Conservation (phyloP, 2,888 invertebrate species). For the Ceramica pisi region DNA sequence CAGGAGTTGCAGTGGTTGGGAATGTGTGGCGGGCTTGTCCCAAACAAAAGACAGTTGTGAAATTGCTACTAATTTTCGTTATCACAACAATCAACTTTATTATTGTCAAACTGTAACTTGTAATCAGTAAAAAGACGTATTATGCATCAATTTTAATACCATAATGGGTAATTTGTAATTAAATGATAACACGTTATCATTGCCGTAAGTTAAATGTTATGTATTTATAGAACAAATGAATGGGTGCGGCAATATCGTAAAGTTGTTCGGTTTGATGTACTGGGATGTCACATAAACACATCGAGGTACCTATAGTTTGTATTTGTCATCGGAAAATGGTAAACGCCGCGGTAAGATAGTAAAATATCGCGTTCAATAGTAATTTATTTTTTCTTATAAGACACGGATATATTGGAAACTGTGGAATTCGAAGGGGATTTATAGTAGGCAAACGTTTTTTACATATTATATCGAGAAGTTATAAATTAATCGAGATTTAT, state of each 20-base stretch:
- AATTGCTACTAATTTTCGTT: background rate
- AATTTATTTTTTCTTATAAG: too few species aligned
- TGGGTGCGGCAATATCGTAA: slow-evolving; percentile 13
- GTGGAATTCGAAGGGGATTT: too few species aligned
- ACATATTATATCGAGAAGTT: too few species aligned
- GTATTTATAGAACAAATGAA: slow-evolving; percentile 1
- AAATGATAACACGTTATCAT: slow-evolving; percentile 14
- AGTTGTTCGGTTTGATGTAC: background rate
- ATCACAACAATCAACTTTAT: background rate
- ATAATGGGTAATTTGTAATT: background rate
- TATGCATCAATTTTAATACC: background rate
- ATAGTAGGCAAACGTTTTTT: too few species aligned
- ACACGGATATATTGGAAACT: too few species aligned
- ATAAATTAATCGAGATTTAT: too few species aligned
- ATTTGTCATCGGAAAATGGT: too few species aligned
- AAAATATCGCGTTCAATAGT: too few species aligned
- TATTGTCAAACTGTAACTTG: background rate
- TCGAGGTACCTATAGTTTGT: too few species aligned
- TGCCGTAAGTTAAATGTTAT: slow-evolving; percentile 1
- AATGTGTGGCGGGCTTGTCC: background rate
- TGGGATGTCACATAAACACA: background rate
- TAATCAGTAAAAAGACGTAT: background rate
- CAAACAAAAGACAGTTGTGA: background rate
- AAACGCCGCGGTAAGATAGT: too few species aligned
- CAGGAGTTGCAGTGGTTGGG: background rate